Evolutionary conservation across 1,140 invertebrate species (phyloP).

Genomic region (Caligus rogercresseyi): DNA sequence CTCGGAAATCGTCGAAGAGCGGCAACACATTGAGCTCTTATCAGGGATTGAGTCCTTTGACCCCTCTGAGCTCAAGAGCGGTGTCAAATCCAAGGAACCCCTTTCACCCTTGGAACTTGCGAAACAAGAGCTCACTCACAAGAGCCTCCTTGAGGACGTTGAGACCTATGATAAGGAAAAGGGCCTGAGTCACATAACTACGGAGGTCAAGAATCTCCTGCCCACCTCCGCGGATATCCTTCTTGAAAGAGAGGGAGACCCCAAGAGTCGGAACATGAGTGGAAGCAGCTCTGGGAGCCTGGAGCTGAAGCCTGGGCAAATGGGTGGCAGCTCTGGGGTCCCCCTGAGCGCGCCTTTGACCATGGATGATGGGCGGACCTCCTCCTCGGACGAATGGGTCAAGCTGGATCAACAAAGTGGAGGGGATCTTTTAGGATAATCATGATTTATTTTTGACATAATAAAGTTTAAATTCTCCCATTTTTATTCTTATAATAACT

Average conservation of each 20-base stretch:
- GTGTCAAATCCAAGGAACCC: neutral
- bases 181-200: neutral
- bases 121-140: neutral
- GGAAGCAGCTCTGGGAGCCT: neutral
- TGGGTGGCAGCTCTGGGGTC: neutral
- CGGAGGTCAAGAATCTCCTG: neutral
- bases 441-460: neutral
- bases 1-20: neutral
- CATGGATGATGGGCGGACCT: neutral
- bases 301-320: neutral
- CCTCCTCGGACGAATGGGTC: neutral
- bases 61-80: neutral
- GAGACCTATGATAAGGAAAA: neutral
- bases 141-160: neutral
- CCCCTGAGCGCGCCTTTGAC: neutral
- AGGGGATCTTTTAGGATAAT: neutral
- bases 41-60: neutral
- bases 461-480: neutral
- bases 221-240: neutral
- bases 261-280: neutral
- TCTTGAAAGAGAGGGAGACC: neutral
- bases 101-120: neutral
- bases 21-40: neutral
- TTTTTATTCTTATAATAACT: neutral
- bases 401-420: neutral